Conservation (phyloP, 2,797 vertebrate genomes). For the Halcyon chelicuti region DNA sequence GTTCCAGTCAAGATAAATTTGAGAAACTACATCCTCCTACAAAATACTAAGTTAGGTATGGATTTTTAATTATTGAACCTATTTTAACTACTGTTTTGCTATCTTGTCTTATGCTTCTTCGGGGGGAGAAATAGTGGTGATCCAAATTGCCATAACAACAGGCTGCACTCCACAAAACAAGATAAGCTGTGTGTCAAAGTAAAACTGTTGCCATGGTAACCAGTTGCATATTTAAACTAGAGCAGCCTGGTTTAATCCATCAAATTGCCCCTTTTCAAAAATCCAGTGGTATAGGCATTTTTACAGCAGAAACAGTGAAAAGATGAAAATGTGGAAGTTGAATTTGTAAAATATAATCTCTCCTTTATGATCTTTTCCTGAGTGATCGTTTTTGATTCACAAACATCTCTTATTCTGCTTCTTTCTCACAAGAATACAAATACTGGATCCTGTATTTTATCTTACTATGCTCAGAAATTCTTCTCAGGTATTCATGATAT, state of each 20-base stretch:
- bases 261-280: constrained; percentile 71
- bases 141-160: constrained; percentile 81
- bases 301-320: background rate
- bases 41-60: background rate
- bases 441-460: background rate
- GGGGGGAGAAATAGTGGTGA: constrained; percentile 6
- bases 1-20: background rate
- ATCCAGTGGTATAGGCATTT: background rate
- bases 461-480: background rate
- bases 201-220: constrained; percentile 79
- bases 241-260: constrained; percentile 77
- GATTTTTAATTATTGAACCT: background rate
- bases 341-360: background rate
- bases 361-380: background rate
- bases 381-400: background rate
- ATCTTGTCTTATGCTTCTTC: background rate
- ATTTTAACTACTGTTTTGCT: background rate
- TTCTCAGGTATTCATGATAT: background rate
- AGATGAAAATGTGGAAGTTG: background rate
- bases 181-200: constrained; percentile 77
- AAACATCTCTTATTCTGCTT: background rate
- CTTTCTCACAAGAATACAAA: background rate
- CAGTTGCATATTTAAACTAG: constrained; percentile 75
- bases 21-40: background rate
- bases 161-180: constrained; percentile 74